These are phyloP conservation scores for Pelobates fuscus DNA, from an alignment of 2,113 vertebrate species.

Conservation along the genomic window DNA sequence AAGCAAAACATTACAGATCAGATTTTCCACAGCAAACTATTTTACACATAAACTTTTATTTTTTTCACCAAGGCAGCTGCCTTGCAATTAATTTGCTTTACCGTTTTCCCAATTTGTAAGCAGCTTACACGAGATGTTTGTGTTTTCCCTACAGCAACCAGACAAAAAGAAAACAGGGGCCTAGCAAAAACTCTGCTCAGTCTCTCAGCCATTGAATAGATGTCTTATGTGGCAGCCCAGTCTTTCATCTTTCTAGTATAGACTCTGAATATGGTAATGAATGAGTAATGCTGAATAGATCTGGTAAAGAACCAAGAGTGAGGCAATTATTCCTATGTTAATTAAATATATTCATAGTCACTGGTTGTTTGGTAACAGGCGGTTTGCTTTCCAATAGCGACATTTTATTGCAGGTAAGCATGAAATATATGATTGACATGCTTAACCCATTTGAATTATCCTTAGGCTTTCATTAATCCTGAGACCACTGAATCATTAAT, in stretches of 20 bases:
- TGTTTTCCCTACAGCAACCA: conserved; percentile 52
- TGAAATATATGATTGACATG: conserved; percentile 38
- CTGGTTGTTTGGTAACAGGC: conserved; percentile 46
- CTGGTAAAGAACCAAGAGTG: conserved; percentile 42
- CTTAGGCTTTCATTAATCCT: conserved; percentile 37
- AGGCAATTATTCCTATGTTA: conserved; percentile 48
- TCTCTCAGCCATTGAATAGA: conserved; percentile 45
- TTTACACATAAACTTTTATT: conserved; percentile 46
- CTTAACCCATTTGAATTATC: conserved; percentile 33
- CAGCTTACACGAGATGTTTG: conserved; percentile 50
- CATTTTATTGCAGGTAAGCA: conserved; percentile 45
- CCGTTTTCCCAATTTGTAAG: conserved; percentile 47
- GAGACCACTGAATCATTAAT: conserved; percentile 45
- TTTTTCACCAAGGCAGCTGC: conserved; percentile 22
- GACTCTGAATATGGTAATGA: conserved; percentile 49
- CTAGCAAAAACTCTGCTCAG: conserved; percentile 20
- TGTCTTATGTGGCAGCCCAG: conserved; percentile 46
- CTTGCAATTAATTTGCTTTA: conserved; percentile 44
- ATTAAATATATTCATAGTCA: conserved; percentile 50
- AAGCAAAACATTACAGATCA: conserved; percentile 44
- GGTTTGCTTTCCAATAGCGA: conserved; percentile 42
- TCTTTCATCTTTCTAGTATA: conserved; percentile 49
- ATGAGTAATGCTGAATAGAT: conserved; percentile 45
- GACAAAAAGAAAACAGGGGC: conserved; percentile 51
- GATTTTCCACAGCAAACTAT: conserved; percentile 40